A percentile compares a stretch with the other conserved stretches of the same genome.
These are phyloP conservation scores for Frankliniella fusca DNA, from an alignment of 2,888 invertebrate genomes.

Conservation along the genomic window DNA sequence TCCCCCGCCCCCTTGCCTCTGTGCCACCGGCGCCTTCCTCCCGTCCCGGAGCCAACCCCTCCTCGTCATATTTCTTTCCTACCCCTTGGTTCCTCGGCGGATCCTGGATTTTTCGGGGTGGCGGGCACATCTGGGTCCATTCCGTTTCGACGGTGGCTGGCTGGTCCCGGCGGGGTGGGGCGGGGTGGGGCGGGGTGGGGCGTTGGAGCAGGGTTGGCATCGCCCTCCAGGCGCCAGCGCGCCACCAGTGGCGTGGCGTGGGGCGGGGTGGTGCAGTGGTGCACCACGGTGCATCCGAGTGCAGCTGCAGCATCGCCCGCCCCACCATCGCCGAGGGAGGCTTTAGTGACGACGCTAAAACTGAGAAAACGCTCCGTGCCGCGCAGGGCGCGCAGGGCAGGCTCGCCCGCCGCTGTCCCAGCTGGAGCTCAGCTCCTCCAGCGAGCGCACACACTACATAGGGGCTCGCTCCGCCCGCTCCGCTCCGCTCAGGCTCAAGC, in stretches of 20 bases:
- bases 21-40: no score
- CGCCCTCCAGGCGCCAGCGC: neutral
- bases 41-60: no score
- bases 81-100: slow-evolving; percentile 1
- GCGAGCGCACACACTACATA: no score
- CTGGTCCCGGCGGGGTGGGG: neutral
- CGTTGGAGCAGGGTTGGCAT: neutral
- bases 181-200: neutral
- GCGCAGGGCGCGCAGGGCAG: no score
- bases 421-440: no score
- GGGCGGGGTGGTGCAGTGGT: no score
- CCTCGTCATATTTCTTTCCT: slow-evolving; percentile 22
- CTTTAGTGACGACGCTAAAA: no score
- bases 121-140: slow-evolving; percentile 18
- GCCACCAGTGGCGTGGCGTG: no score
- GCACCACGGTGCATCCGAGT: neutral
- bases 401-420: no score
- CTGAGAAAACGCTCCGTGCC: no score
- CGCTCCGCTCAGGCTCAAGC: no score
- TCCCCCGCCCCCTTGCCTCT: neutral
- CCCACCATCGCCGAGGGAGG: neutral
- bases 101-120: slow-evolving; percentile 14
- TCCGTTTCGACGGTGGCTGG: slow-evolving; percentile 11
- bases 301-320: neutral
- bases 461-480: no score